phyloP scores from a whole-genome alignment of 2,888 invertebrate species.

The Eilema sororculum region DNA sequence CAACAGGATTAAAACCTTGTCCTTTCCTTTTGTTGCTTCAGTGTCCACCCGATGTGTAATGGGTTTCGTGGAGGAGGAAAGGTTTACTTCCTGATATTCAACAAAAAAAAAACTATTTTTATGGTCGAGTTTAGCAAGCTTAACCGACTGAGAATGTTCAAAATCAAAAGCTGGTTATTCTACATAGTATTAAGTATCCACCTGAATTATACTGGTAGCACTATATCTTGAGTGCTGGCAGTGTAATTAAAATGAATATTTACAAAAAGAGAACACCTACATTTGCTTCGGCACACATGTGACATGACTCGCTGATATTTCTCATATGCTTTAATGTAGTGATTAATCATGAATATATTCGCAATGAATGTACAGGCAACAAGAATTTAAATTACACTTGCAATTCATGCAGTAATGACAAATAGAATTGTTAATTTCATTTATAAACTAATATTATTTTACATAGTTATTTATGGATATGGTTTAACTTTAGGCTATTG shows the following conservation, averaged over 20 bases:
- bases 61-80: too few relatives aligned
- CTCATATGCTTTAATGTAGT: constrained; percentile 51
- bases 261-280: constrained; percentile 47
- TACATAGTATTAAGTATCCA: background rate
- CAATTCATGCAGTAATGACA: constrained; percentile 2
- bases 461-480: too few relatives aligned
- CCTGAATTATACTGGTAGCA: background rate
- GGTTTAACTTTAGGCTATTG: too few relatives aligned
- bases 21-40: too few relatives aligned
- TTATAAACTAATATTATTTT: background rate
- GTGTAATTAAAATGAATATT: constrained; percentile 14
- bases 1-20: too few relatives aligned
- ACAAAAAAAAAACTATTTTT: too few relatives aligned
- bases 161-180: too few relatives aligned
- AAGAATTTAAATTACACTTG: constrained; percentile 26
- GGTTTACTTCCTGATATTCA: too few relatives aligned
- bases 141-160: too few relatives aligned
- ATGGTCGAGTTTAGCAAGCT: too few relatives aligned
- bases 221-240: background rate
- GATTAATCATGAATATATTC: constrained; percentile 69
- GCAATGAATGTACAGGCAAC: constrained; percentile 43
- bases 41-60: too few relatives aligned
- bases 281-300: constrained; percentile 28
- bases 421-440: background rate
- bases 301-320: constrained; percentile 54